Evolutionary conservation across 2,113 vertebrate species (phyloP).

Genomic region (Eleginops maclovinus): DNA sequence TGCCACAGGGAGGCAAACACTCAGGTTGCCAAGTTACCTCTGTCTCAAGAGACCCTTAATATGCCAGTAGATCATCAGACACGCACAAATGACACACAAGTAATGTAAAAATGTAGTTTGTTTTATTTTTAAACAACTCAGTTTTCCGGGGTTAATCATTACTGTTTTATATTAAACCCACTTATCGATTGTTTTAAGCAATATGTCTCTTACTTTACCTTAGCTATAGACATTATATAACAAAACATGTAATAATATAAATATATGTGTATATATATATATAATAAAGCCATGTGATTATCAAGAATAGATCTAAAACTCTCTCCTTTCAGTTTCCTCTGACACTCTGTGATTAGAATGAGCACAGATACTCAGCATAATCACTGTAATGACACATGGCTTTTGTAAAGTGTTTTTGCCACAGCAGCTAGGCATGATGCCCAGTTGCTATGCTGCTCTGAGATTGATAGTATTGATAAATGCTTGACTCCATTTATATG

Average conservation of each 20-base stretch:
- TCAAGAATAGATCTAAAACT: no score
- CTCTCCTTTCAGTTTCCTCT: not conserved
- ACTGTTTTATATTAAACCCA: no score
- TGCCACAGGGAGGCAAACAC: constrained; percentile 55
- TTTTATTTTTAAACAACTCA: not conserved
- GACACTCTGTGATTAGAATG: not conserved
- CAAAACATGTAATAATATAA: no score
- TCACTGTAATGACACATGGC: not conserved
- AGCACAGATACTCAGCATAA: not conserved
- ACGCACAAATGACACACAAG: constrained; percentile 17
- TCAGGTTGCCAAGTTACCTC: constrained; percentile 68
- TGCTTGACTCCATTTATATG: not conserved
- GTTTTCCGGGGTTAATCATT: no score
- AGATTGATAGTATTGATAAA: not conserved
- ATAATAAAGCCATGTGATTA: not conserved
- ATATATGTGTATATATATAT: no score
- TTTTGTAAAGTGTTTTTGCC: not conserved
- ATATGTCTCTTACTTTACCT: not conserved
- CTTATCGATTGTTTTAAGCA: not conserved
- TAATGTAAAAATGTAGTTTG: not conserved
- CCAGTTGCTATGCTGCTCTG: not conserved
- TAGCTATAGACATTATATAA: no score
- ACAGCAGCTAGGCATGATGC: not conserved
- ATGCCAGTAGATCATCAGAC: constrained; percentile 29
- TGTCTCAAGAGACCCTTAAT: constrained; percentile 37